Evolutionary conservation across 2,113 vertebrate genomes (phyloP).

Genomic region (Ailuropoda melanoleuca): DNA sequence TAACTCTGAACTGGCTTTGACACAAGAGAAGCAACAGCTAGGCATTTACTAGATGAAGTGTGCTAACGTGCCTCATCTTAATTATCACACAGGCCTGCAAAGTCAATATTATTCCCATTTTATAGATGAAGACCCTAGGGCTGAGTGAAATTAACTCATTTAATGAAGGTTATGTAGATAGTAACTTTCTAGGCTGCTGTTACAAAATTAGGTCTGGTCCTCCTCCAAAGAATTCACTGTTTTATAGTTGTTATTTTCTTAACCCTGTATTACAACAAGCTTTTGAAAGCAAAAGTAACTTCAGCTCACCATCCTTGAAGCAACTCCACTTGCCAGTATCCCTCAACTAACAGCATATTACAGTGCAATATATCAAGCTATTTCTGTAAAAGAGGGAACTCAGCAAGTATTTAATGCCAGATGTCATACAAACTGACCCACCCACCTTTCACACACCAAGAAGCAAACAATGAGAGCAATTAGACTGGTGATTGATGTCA

Average conservation of each 20-base stretch:
- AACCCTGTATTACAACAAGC: neutral
- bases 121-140: conserved; percentile 34
- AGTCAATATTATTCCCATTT: conserved; percentile 34
- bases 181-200: conserved; percentile 13
- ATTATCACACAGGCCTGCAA: neutral
- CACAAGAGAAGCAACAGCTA: neutral
- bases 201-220: conserved; percentile 19
- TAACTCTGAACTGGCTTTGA: neutral
- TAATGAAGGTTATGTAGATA: conserved; percentile 38
- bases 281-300: conserved; percentile 3
- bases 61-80: neutral
- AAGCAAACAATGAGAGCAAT: conserved; percentile 21
- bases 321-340: neutral
- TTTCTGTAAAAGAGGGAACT: neutral
- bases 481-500: conserved; percentile 30
- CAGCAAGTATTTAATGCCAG: conserved; percentile 13
- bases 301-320: neutral
- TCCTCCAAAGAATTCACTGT: conserved; percentile 6
- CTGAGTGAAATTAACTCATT: conserved; percentile 12
- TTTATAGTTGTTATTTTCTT: conserved; percentile 36
- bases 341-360: neutral
- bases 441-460: neutral
- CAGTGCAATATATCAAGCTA: neutral
- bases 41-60: neutral
- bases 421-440: conserved; percentile 45